A percentile compares a stretch with the other conserved stretches of the same genome.
Conservation (phyloP, 2,888 invertebrate genomes). For the Tetramorium bicarinatum region DNA sequence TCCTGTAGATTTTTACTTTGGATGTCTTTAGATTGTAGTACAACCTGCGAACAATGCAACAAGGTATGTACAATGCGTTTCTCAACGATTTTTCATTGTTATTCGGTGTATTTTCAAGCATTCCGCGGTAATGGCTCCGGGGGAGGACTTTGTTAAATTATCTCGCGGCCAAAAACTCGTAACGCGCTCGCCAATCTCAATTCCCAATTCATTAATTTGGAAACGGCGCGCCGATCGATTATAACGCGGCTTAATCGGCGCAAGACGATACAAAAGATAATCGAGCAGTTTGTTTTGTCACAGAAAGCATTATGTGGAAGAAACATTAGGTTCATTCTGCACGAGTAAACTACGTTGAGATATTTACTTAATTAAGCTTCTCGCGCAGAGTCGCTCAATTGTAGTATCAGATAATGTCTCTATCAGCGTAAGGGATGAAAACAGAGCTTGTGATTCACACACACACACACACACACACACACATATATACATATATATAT, state of each 20-base stretch:
- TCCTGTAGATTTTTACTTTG: slow-evolving; percentile 77
- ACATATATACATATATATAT: too few relatives aligned
- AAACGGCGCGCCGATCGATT: slow-evolving; percentile 7
- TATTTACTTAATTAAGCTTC: slow-evolving; percentile 24
- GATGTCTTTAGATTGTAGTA: slow-evolving; percentile 78
- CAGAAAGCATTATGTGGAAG: neutral
- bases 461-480: neutral
- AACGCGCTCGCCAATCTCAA: slow-evolving; percentile 43
- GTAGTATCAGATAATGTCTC: slow-evolving; percentile 12
- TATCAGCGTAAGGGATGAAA: slow-evolving; percentile 40
- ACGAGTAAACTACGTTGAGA: slow-evolving; percentile 7
- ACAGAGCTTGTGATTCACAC: slow-evolving; percentile 13
- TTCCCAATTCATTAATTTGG: slow-evolving; percentile 8
- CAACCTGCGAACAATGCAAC: slow-evolving; percentile 79
- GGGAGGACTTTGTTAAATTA: slow-evolving; percentile 12
- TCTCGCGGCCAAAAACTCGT: slow-evolving; percentile 19
- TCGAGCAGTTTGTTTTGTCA: slow-evolving; percentile 71
- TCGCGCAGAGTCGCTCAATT: slow-evolving; percentile 31
- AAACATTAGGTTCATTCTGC: neutral
- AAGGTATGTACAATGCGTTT: slow-evolving; percentile 77
- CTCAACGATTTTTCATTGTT: slow-evolving; percentile 28
- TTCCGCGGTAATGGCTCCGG: slow-evolving; percentile 36
- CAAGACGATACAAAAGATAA: slow-evolving; percentile 53
- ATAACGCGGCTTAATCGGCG: neutral
- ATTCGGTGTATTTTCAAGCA: slow-evolving; percentile 47